Base-by-base conservation (phyloP, 2,113 vertebrate species). In the Tachysurus vachellii region DNA sequence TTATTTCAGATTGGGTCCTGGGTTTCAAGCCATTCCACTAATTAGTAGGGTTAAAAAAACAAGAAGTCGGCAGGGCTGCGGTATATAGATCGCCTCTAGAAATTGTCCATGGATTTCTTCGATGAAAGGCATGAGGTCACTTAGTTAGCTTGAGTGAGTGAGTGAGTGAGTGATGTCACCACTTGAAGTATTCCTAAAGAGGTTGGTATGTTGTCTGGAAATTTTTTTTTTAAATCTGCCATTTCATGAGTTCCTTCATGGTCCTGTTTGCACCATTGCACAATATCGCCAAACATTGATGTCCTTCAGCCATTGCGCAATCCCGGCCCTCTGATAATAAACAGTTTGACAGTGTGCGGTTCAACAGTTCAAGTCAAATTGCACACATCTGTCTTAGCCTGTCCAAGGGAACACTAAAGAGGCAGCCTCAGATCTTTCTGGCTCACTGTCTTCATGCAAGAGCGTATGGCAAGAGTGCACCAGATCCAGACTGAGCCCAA, bases 331-430 rank as follows among this genome's bases (percentile, higher is more conserved):
- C 87, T 88, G 89, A 90, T 88, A 90, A 90, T 90, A 90, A 90
- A 90, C 89, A 90, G 89, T 90, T 88, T 88, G 89, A 90, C 87
- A 83, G 86, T 70, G 50, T 68, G 85, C 28, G 82, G 89, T 90
- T 90, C 89, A 90, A 90, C 80, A 90, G 89, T 90, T 90, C 89
- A 90, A 88, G 76, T 88, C 87, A 90, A 90, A 90, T 88, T 90
- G 85, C 87, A 86, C 81, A 90, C 89, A 90, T 90, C 87, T 90
- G 89, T 86, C 87, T 84, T 77, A 84, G 84, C 76, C 87, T 56
- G 68, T 90, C 85, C 87, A 88, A 86, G n/a, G 53, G 87, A 90
- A 86, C 84, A 90, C 84, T 80, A 86, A 83, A 88, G 86, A 88
- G 89, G 71, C 66, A 71, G 84, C 81, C 64, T 90, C 81, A 84